A percentile compares a stretch with the other conserved stretches of the same genome.
Evolutionary conservation across 2,113 vertebrate genomes (phyloP).

Genomic region (Albula glossodonta): DNA sequence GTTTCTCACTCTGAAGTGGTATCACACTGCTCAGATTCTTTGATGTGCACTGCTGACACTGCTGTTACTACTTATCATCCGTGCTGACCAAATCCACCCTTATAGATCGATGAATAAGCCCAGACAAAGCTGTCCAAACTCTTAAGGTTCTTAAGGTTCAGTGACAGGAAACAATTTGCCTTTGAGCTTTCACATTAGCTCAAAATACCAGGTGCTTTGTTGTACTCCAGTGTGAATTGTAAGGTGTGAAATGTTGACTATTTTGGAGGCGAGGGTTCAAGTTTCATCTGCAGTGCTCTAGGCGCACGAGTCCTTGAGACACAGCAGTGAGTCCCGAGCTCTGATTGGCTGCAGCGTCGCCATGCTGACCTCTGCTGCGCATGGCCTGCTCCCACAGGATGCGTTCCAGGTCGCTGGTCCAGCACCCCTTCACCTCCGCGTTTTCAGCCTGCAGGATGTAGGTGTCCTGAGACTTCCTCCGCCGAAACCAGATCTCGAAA

Average conservation of each 20-base stretch:
- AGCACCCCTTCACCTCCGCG: conserved; percentile 67
- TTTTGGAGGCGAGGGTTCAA: neutral
- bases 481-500: conserved; percentile 78
- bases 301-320: neutral
- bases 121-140: no score
- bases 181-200: no score
- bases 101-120: no score
- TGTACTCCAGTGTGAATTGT: neutral
- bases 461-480: conserved; percentile 73
- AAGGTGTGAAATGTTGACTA: neutral
- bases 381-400: conserved; percentile 74
- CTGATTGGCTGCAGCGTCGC: neutral
- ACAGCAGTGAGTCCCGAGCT: neutral
- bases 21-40: no score
- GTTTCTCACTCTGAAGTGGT: no score
- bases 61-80: no score
- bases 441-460: conserved; percentile 62
- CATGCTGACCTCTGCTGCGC: conserved; percentile 63
- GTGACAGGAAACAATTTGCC: no score
- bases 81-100: no score
- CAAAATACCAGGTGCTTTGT: neutral
- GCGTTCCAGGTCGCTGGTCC: conserved; percentile 71
- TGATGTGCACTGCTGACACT: no score
- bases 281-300: neutral
- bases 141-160: no score